A percentile compares a stretch with the other conserved stretches of the same genome.
phyloP scores from a whole-genome alignment of 2,797 vertebrate species.

The Ficedula albicollis region DNA sequence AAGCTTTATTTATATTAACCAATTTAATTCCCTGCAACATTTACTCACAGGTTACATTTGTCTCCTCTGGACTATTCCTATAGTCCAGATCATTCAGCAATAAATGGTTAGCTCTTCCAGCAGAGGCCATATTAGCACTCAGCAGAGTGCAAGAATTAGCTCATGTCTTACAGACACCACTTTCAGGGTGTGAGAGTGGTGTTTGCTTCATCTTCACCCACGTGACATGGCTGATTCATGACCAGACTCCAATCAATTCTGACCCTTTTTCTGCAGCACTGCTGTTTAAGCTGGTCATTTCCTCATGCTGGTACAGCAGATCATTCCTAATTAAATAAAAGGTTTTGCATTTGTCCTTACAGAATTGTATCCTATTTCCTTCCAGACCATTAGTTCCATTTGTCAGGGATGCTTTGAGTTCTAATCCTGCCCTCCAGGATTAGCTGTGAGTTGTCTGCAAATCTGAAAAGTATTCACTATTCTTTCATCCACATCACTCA shows the following conservation, averaged over 20 bases:
- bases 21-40: background rate
- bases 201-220: background rate
- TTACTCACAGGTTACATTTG: background rate
- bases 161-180: background rate
- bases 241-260: background rate
- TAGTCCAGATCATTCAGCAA: background rate
- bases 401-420: background rate
- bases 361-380: background rate
- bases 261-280: background rate
- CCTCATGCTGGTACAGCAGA: background rate
- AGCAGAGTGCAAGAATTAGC: background rate
- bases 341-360: background rate
- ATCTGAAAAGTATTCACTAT: background rate
- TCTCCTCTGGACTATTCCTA: background rate
- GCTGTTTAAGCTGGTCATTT: background rate
- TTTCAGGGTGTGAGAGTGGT: background rate
- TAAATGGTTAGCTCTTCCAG: background rate
- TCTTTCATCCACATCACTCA: background rate
- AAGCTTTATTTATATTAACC: background rate
- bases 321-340: slow-evolving; percentile 3
- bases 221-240: fast-evolving
- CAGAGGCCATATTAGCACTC: background rate
- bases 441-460: background rate
- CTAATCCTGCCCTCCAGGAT: background rate
- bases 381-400: background rate